Conservation (phyloP, 2,797 vertebrate species). For the Chelidonichthys spinosus region DNA sequence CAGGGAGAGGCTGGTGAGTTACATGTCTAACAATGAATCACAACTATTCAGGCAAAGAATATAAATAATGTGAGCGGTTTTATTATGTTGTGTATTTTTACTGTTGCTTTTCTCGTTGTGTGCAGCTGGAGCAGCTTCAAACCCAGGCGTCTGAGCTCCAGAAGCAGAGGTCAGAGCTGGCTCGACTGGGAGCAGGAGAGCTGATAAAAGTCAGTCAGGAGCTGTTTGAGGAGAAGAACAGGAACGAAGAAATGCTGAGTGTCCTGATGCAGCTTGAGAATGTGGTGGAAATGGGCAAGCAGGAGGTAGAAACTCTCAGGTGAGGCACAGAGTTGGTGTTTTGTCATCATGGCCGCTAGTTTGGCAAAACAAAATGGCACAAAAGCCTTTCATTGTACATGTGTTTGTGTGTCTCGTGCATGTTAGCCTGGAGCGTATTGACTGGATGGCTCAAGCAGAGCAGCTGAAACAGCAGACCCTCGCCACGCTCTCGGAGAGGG, state of each 20-base stretch:
- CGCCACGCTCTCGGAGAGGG: constrained; percentile 88
- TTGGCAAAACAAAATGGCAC: neutral
- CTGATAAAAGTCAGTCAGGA: constrained; percentile 78
- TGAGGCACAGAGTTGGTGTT: constrained; percentile 38
- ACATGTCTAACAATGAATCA: neutral
- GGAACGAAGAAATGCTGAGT: constrained; percentile 74
- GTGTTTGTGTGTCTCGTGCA: neutral
- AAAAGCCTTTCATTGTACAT: neutral
- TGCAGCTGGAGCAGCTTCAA: constrained; percentile 90
- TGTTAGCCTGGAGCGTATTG: constrained; percentile 85
- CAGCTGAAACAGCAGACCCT: constrained; percentile 91
- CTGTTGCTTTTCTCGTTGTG: neutral
- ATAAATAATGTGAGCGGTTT: neutral
- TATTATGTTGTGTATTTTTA: neutral
- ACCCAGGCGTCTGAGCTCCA: constrained; percentile 84
- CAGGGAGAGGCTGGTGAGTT: constrained; percentile 92
- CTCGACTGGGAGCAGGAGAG: constrained; percentile 86
- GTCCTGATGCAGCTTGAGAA: constrained; percentile 70
- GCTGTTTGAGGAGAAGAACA: constrained; percentile 85
- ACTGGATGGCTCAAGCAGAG: constrained; percentile 87
- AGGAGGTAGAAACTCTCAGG: constrained; percentile 81
- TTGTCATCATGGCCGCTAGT: neutral
- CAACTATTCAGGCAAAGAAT: neutral
- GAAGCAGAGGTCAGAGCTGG: constrained; percentile 86
- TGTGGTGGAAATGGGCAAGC: constrained; percentile 63